Conservation (phyloP, 2,113 vertebrate species). For the Marcusenius ussheri region DNA sequence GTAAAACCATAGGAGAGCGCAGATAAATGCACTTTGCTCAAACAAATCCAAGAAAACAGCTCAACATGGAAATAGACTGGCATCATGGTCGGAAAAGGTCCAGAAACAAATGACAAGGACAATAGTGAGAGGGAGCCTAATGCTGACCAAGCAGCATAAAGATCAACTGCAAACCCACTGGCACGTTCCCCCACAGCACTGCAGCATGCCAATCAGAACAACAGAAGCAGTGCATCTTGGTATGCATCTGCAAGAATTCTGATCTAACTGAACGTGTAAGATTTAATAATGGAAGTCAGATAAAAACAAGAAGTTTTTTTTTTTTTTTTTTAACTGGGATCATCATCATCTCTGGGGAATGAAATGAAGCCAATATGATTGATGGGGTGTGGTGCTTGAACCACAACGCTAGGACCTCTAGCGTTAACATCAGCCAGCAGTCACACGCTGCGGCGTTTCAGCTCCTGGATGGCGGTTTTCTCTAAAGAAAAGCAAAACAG, state of each 20-base stretch:
- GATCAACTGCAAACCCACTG: background rate
- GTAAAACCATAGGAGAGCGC: background rate
- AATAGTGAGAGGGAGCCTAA: background rate
- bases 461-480: background rate
- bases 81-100: background rate
- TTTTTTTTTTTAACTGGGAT: background rate
- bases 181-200: background rate
- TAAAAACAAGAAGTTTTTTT: background rate
- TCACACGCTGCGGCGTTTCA: background rate
- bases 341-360: background rate
- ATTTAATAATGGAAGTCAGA: background rate
- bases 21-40: background rate
- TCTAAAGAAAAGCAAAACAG: background rate
- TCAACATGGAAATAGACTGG: background rate
- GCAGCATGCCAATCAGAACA: background rate
- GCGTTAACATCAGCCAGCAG: background rate
- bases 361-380: background rate
- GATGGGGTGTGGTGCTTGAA: background rate
- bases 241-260: background rate
- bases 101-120: background rate
- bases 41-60: background rate
- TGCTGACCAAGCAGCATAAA: background rate
- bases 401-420: background rate
- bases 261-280: background rate
- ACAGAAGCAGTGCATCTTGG: background rate